phyloP scores from a whole-genome alignment of 2,113 vertebrate genomes.

The Coturnix japonica region DNA sequence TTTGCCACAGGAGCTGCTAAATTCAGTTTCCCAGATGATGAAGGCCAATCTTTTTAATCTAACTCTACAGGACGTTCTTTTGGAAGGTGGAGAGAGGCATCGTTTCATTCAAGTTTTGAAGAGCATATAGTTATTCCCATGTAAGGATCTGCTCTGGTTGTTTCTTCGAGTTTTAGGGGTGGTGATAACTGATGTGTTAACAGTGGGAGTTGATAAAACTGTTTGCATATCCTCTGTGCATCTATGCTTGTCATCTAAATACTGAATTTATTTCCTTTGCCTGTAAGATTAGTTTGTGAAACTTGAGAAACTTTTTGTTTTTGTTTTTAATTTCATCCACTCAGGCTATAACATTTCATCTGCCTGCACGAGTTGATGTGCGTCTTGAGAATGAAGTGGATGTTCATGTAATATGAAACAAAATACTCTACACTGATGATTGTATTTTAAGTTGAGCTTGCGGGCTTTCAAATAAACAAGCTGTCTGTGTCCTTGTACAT shows the following conservation, averaged over 20 bases:
- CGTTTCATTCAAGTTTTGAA: not conserved
- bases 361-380: not conserved
- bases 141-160: not conserved
- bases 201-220: not conserved
- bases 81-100: not conserved
- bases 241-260: not conserved
- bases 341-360: not conserved
- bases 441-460: not conserved
- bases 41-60: not conserved
- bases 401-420: not conserved
- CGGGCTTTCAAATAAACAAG: not conserved
- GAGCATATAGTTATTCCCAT: not conserved
- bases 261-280: not conserved
- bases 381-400: not conserved
- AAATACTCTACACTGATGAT: not conserved
- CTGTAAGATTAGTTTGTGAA: slow-evolving; percentile 13
- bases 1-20: not conserved
- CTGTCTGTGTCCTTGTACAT: not conserved
- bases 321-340: not conserved
- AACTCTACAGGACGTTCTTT: not conserved
- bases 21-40: not conserved
- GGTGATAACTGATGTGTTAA: not conserved
- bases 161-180: not conserved
- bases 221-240: not conserved
- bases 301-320: not conserved